phyloP scores from a whole-genome alignment of 1,140 invertebrate genomes.

The Pentalonia nigronervosa region DNA sequence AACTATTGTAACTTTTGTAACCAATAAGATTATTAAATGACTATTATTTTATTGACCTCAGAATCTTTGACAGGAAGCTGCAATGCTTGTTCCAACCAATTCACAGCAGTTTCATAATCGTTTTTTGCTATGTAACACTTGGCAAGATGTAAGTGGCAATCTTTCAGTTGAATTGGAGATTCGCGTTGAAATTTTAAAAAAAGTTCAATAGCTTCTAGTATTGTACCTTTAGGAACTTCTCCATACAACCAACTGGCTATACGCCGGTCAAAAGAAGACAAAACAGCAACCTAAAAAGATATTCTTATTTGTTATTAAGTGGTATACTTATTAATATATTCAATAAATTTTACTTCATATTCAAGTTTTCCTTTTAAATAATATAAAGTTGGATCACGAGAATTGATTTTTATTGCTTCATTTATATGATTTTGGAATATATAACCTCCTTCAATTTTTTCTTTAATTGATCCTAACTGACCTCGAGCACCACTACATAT shows the following conservation, averaged over 20 bases:
- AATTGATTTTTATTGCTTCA: conserved; percentile 72
- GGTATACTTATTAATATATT: background rate
- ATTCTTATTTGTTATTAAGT: background rate
- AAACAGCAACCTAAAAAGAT: conserved; percentile 67
- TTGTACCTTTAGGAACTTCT: conserved; percentile 71
- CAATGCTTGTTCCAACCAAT: conserved; percentile 69
- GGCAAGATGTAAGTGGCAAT: conserved; percentile 75
- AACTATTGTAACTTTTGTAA: background rate
- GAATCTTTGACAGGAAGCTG: conserved; percentile 58
- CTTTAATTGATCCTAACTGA: conserved; percentile 70
- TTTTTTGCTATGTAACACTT: conserved; percentile 72
- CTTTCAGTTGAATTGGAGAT: conserved; percentile 71
- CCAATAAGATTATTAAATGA: background rate
- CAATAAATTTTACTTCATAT: conserved; percentile 69
- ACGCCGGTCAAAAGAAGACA: conserved; percentile 77
- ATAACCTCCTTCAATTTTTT: conserved; percentile 75
- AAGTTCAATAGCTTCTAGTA: conserved; percentile 73
- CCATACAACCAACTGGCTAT: conserved; percentile 75
- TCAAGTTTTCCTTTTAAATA: conserved; percentile 76
- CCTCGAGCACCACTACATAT: conserved; percentile 74
- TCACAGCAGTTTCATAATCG: conserved; percentile 68
- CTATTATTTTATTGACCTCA: conserved; percentile 59
- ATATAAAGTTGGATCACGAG: conserved; percentile 73
- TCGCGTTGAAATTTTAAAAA: conserved; percentile 74
- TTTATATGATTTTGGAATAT: conserved; percentile 78